Evolutionary conservation across 2,797 vertebrate genomes (phyloP).

Genomic region (Tenualosa ilisha): DNA sequence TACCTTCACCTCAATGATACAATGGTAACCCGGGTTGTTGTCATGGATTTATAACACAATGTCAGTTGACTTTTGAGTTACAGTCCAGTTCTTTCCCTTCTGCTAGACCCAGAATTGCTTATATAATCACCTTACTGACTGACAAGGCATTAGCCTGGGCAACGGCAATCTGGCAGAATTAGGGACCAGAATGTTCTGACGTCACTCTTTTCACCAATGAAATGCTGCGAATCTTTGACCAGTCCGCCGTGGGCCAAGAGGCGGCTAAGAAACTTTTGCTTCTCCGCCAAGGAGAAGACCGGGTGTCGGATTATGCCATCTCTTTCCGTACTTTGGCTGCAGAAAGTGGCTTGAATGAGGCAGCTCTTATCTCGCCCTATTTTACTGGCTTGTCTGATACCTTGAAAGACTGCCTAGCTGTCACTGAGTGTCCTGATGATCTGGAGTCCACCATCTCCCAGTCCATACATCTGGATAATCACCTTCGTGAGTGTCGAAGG

Average conservation of each 20-base stretch:
- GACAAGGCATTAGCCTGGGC: background rate
- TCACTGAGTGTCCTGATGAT: background rate
- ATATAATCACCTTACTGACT: background rate
- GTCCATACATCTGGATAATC: background rate
- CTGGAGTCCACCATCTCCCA: background rate
- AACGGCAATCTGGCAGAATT: no score
- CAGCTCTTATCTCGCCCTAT: no score
- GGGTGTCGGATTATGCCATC: background rate
- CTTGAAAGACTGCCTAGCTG: background rate
- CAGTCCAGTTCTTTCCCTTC: background rate
- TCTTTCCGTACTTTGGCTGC: background rate
- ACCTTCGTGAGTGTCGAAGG: background rate
- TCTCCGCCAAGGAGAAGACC: background rate
- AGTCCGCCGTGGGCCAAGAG: background rate
- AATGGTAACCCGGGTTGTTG: background rate
- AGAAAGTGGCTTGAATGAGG: no score
- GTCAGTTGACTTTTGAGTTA: background rate
- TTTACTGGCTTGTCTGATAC: background rate
- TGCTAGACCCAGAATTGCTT: background rate
- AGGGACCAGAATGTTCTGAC: background rate
- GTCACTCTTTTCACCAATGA: background rate
- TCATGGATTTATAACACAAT: background rate
- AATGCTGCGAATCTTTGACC: background rate
- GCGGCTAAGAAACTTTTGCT: background rate
- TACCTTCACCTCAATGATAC: background rate